A percentile compares a stretch with the other conserved stretches of the same genome.
Evolutionary conservation across 2,113 vertebrate species (phyloP).

Genomic region (Oreochromis spilurus): DNA sequence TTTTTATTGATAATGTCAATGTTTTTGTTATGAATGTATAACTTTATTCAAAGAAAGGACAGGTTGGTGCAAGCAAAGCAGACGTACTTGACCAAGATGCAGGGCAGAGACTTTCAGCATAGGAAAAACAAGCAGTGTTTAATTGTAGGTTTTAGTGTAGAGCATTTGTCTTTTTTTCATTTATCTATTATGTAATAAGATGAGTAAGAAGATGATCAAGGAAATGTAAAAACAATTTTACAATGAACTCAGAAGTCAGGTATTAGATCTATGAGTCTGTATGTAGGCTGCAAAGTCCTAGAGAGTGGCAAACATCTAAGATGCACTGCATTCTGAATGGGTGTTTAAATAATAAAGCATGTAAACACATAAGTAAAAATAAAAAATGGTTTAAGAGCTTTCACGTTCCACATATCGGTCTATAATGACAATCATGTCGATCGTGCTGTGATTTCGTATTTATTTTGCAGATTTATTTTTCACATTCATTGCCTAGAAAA

Average conservation of each 20-base stretch:
- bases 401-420: background rate
- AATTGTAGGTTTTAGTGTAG: background rate
- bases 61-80: background rate
- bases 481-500: background rate
- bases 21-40: background rate
- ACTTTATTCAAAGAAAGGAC: background rate
- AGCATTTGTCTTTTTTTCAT: background rate
- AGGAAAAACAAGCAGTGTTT: background rate
- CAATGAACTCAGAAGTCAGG: rapidly evolving
- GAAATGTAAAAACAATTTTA: rapidly evolving
- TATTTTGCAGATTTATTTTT: background rate
- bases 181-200: background rate
- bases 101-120: background rate
- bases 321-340: background rate
- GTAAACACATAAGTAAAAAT: background rate
- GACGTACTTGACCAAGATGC: rapidly evolving
- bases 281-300: background rate
- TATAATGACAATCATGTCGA: background rate
- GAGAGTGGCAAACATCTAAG: background rate
- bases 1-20: background rate
- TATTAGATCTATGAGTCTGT: background rate
- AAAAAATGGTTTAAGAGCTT: background rate
- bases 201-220: background rate
- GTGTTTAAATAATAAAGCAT: background rate
- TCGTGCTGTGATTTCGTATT: background rate